Evolutionary conservation across 2,113 vertebrate genomes (phyloP).

Genomic region (Erinaceus europaeus): DNA sequence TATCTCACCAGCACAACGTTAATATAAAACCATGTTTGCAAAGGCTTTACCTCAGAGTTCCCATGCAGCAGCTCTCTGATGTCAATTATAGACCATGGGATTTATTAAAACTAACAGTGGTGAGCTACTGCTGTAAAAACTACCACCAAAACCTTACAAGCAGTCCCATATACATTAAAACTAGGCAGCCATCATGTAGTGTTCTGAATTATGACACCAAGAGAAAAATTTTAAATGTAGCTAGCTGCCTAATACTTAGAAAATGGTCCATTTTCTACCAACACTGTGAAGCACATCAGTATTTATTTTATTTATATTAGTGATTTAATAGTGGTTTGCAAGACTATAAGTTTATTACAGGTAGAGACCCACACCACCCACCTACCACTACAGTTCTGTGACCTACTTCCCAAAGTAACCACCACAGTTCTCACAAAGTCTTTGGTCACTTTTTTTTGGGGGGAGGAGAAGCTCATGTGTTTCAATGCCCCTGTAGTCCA

Average conservation of each 20-base stretch:
- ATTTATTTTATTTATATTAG: no score
- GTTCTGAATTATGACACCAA: background rate
- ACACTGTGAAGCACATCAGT: background rate
- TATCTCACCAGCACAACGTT: background rate
- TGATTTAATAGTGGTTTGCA: no score
- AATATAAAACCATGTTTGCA: slow-evolving; percentile 32
- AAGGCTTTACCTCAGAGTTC: background rate
- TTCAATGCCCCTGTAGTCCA: no score
- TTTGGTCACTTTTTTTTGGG: no score
- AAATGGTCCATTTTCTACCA: background rate
- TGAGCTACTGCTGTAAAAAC: background rate
- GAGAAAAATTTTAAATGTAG: no score
- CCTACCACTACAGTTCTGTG: no score
- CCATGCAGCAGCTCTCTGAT: background rate
- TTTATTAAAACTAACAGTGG: background rate
- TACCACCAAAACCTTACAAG: background rate
- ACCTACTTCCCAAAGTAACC: no score
- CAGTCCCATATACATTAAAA: background rate
- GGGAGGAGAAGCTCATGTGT: no score
- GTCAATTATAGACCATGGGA: background rate
- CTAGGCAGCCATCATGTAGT: background rate
- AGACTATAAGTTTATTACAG: no score
- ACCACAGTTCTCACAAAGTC: no score
- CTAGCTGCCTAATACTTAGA: background rate
- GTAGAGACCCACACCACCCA: no score